Evolutionary conservation across 2,113 vertebrate genomes (phyloP), one percentile per base, ranked within the genome.

Genomic region (Dasyurus viverrinus): DNA sequence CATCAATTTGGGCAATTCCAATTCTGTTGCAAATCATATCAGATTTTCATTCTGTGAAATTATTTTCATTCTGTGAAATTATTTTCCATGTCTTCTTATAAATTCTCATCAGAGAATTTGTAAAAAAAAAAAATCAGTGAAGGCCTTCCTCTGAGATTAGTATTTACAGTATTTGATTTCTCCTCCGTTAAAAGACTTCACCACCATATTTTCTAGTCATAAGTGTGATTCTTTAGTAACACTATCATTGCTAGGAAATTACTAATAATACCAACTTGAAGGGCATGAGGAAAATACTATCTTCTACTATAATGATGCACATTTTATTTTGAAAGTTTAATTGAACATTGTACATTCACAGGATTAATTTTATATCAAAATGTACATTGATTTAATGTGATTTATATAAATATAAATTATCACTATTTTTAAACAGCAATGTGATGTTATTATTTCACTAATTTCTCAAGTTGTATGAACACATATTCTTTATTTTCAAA

Each of bases 251-350:
- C 16, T 23, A 84, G 10, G 5, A 27, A 42, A 84, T 84, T 84
- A 84, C n/a, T 68, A n/a, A 42, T 16, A 84, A 84, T 23, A 22
- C 6, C 68, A 84, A 5, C n/a, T n/a, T 8, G 30, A 22, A 84
- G n/a, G n/a, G 27, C 4, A 25, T 36, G 30, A 90, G 47, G 3
- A 91, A 22, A 96, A 26, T 91, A 89, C 93, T 50, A 25, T 96
- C 47, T 46, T 0, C 0, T 95, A 50, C 0, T 0, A 2, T 91
- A 95, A 36, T 14, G 92, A 92, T 90, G 27, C 50, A 54, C 14
- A 30, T 48, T 3, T 42, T n/a, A n/a, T 27, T 57, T 55, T 36
- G 19, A 48, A 92, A 27, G 2, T n/a, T 90, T 0, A 53, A 27
- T 54, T 7, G 54, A 55, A 55, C 6, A 25, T 0, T 2, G 53